These are phyloP conservation scores for Lates japonicus DNA, from an alignment of 2,797 vertebrate species.

Conservation along the genomic window DNA sequence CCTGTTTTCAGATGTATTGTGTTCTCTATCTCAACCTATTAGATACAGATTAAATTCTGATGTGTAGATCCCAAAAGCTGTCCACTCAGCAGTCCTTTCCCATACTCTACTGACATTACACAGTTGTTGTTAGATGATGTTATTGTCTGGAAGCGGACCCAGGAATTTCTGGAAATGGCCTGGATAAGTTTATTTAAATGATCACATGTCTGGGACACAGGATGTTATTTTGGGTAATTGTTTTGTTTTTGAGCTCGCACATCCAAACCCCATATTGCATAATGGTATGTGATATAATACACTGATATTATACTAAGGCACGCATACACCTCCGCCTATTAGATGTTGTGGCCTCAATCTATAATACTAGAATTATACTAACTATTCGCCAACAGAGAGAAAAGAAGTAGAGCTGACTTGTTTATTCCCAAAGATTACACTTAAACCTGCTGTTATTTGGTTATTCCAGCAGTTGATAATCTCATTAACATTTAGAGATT, in stretches of 20 bases:
- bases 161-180: slow-evolving; percentile 60
- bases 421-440: background rate
- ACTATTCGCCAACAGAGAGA: background rate
- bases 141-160: slow-evolving; percentile 58
- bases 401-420: background rate
- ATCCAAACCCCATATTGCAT: slow-evolving; percentile 44
- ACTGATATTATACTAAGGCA: slow-evolving; percentile 13
- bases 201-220: slow-evolving; percentile 58
- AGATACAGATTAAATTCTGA: slow-evolving; percentile 3
- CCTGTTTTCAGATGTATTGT: background rate
- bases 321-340: background rate
- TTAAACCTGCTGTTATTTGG: background rate
- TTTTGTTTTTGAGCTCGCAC: slow-evolving; percentile 54
- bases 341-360: background rate
- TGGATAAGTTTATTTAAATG: slow-evolving; percentile 47
- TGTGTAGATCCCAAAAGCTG: slow-evolving; percentile 22
- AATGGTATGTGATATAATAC: slow-evolving; percentile 35
- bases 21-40: background rate
- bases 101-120: slow-evolving; percentile 38
- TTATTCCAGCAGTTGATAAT: slow-evolving; percentile 4
- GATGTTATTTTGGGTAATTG: slow-evolving; percentile 52
- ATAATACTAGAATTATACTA: background rate
- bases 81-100: slow-evolving; percentile 44
- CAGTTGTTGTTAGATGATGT: slow-evolving; percentile 60
- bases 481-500: background rate